Conservation (phyloP, 2,113 vertebrate genomes). For the Pampusana beccarii region DNA sequence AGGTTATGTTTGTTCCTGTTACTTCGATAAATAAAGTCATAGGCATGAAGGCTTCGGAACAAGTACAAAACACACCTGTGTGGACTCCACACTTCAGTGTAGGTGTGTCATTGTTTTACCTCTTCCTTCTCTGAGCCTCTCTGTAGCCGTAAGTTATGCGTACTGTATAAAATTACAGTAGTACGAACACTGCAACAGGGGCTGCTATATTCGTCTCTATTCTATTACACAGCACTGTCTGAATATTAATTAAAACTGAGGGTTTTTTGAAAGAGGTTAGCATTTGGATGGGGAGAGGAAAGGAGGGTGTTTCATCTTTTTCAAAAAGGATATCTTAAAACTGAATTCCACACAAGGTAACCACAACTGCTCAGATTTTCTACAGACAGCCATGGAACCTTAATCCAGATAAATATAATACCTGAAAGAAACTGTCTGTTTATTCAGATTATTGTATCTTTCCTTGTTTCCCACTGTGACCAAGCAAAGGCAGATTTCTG, state of each 20-base stretch:
- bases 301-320: fast-evolving
- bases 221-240: not conserved
- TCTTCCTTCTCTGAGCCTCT: not conserved
- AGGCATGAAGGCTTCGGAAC: not conserved
- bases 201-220: not conserved
- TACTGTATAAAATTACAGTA: not conserved
- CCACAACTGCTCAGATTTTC: conserved; percentile 22
- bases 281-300: not conserved
- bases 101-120: not conserved
- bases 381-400: not conserved
- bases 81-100: not conserved
- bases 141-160: not conserved
- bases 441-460: conserved; percentile 11
- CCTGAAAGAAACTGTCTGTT: conserved; percentile 52
- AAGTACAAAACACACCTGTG: not conserved
- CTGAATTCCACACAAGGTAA: not conserved
- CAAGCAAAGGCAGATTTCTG: conserved; percentile 30
- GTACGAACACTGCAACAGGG: not conserved
- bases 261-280: not conserved
- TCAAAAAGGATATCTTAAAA: not conserved
- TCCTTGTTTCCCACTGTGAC: conserved; percentile 14
- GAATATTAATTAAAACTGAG: not conserved
- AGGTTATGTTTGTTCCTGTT: fast-evolving
- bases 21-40: not conserved
- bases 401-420: conserved; percentile 42